Conservation (phyloP, 1,140 invertebrate genomes). For the Cardiocondyla obscurior region DNA sequence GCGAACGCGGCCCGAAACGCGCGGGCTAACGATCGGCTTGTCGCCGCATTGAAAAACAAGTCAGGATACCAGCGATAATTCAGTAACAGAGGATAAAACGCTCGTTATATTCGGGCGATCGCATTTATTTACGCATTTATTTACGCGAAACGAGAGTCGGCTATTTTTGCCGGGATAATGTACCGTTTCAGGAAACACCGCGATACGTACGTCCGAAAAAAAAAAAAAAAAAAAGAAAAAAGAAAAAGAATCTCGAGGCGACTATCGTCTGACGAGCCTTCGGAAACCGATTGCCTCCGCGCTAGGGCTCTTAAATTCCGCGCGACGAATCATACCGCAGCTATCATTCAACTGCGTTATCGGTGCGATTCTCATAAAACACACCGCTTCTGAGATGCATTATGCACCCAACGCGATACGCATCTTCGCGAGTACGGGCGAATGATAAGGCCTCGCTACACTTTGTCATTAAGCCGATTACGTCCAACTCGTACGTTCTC, state of each 20-base stretch:
- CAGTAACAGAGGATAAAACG: background rate
- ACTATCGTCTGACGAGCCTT: background rate
- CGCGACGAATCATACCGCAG: background rate
- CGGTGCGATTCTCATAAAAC: background rate
- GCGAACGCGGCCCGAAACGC: background rate
- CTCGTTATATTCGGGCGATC: background rate
- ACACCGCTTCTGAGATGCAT: background rate
- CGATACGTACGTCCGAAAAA: background rate
- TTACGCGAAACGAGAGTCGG: background rate
- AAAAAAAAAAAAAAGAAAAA: too few relatives aligned
- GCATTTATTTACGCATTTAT: slow-evolving; percentile 14
- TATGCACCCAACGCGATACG: background rate
- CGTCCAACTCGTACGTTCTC: slow-evolving; percentile 33
- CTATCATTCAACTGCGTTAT: background rate
- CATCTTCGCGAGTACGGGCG: background rate
- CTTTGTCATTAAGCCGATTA: slow-evolving; percentile 53
- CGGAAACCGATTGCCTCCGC: background rate
- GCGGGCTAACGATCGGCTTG: background rate
- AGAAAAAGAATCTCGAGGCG: background rate
- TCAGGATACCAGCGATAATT: background rate
- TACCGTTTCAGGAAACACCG: slow-evolving; percentile 14
- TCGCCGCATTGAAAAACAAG: background rate
- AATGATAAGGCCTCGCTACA: slow-evolving; percentile 33
- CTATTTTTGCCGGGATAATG: background rate
- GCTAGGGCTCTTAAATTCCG: background rate